A percentile compares a stretch with the other conserved stretches of the same genome.
These are phyloP conservation scores for Neosalanx taihuensis DNA, from an alignment of 2,797 vertebrate genomes.

Conservation along the genomic window DNA sequence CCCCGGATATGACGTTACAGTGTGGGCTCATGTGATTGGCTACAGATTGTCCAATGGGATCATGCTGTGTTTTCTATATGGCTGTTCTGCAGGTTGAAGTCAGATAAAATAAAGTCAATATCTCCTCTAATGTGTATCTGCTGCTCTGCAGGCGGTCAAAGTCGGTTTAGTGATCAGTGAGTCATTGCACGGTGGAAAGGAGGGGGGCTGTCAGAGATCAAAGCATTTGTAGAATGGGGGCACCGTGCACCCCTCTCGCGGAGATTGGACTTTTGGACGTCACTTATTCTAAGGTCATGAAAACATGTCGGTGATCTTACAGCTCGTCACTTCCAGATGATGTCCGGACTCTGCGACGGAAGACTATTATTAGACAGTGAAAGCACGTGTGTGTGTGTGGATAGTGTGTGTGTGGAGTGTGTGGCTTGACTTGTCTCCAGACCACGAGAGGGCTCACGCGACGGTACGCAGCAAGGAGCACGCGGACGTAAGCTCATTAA, in stretches of 20 bases:
- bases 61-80: conserved; percentile 3
- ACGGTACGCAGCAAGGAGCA: not conserved
- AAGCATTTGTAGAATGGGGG: not conserved
- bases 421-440: not conserved
- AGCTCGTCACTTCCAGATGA: not conserved
- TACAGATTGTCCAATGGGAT: conserved; percentile 14
- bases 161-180: conserved; percentile 13
- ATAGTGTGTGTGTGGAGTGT: not conserved
- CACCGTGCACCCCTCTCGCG: not conserved
- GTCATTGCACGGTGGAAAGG: not conserved
- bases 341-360: conserved; percentile 26
- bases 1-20: not conserved
- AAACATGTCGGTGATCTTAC: not conserved
- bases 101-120: not conserved
- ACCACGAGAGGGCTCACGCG: not conserved
- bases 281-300: not conserved
- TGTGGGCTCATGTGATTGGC: conserved; percentile 5
- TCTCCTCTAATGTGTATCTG: not conserved
- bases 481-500: conserved; percentile 13
- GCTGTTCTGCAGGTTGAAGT: conserved; percentile 9
- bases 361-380: conserved; percentile 7
- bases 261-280: not conserved
- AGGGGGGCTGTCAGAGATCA: not conserved
- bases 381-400: conserved; percentile 9
- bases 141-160: conserved; percentile 1